A percentile compares a stretch with the other conserved stretches of the same genome.
phyloP scores from a whole-genome alignment of 2,888 invertebrate genomes.

The Steinernema scapterisci region DNA sequence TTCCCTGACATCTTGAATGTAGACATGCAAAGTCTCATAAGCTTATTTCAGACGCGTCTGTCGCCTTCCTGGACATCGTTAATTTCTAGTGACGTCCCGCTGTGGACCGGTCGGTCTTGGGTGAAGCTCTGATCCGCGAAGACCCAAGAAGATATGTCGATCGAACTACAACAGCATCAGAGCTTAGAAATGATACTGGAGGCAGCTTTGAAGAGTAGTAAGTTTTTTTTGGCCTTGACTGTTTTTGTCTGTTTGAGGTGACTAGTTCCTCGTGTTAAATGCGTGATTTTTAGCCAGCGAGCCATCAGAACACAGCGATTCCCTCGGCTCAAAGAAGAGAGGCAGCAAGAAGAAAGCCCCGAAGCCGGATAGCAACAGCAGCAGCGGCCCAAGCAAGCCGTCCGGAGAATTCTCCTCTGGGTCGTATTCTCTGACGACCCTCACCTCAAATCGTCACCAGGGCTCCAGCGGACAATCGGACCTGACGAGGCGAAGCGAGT shows the following conservation, averaged over 20 bases:
- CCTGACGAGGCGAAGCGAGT: neutral
- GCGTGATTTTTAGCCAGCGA: neutral
- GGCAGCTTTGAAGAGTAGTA: neutral
- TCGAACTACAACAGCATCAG: neutral
- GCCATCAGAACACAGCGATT: neutral
- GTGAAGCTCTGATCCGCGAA: neutral
- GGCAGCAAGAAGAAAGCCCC: too few species aligned
- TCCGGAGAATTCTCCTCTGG: neutral
- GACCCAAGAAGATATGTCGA: neutral
- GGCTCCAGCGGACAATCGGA: neutral
- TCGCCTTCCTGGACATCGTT: too few species aligned
- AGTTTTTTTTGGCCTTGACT: neutral
- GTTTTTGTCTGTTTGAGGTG: neutral
- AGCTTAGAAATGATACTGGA: neutral
- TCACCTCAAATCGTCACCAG: neutral
- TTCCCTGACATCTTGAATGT: too few species aligned
- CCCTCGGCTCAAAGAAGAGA: too few species aligned
- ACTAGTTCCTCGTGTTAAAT: neutral
- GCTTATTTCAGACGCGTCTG: too few species aligned
- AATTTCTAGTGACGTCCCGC: too few species aligned
- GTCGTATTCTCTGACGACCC: neutral
- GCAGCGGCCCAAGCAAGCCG: neutral
- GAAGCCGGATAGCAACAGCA: too few species aligned
- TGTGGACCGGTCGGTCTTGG: too few species aligned
- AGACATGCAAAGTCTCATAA: too few species aligned